Conservation (phyloP, 2,797 vertebrate species). For the Gephyroberyx darwinii region DNA sequence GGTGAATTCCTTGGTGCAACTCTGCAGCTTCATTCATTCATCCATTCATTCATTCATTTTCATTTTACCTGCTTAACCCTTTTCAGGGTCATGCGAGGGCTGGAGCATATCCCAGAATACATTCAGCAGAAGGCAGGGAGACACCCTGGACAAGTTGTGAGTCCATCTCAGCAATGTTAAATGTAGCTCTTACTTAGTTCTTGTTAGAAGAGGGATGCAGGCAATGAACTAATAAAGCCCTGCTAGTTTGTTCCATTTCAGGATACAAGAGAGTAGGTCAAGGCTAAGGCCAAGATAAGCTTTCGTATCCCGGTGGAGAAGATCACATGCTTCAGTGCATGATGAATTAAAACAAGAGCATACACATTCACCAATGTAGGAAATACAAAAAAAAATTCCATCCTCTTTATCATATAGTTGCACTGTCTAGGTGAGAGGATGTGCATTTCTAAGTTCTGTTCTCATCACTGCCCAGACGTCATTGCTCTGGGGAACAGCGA, state of each 20-base stretch:
- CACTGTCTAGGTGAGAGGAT: slow-evolving; percentile 39
- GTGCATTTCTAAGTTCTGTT: slow-evolving; percentile 1
- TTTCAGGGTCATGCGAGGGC: slow-evolving; percentile 9
- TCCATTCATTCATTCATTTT: slow-evolving; percentile 22
- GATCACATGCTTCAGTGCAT: slow-evolving; percentile 26
- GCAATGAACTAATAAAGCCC: slow-evolving; percentile 58
- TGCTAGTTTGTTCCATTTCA: slow-evolving; percentile 63
- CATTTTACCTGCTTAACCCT: slow-evolving; percentile 23
- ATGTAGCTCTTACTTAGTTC: slow-evolving; percentile 39
- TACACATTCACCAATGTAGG: slow-evolving; percentile 27
- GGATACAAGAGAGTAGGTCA: slow-evolving; percentile 60
- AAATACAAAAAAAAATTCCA: background rate
- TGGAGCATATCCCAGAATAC: slow-evolving; percentile 15
- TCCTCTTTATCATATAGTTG: slow-evolving; percentile 32
- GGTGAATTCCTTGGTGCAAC: background rate
- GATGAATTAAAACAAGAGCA: slow-evolving; percentile 18
- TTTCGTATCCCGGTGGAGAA: slow-evolving; percentile 51
- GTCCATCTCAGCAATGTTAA: slow-evolving; percentile 40
- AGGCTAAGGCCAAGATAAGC: slow-evolving; percentile 48
- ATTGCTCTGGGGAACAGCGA: slow-evolving; percentile 46
- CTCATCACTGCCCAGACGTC: slow-evolving; percentile 12
- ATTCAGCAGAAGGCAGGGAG: slow-evolving; percentile 11
- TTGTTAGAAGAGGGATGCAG: slow-evolving; percentile 30
- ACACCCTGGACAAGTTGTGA: slow-evolving; percentile 26
- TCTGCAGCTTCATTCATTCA: background rate